Percentiles rank a stretch among this genome's conserved stretches.
Evolutionary conservation across 2,797 vertebrate species (phyloP).

Genomic region (Eremophila alpestris): DNA sequence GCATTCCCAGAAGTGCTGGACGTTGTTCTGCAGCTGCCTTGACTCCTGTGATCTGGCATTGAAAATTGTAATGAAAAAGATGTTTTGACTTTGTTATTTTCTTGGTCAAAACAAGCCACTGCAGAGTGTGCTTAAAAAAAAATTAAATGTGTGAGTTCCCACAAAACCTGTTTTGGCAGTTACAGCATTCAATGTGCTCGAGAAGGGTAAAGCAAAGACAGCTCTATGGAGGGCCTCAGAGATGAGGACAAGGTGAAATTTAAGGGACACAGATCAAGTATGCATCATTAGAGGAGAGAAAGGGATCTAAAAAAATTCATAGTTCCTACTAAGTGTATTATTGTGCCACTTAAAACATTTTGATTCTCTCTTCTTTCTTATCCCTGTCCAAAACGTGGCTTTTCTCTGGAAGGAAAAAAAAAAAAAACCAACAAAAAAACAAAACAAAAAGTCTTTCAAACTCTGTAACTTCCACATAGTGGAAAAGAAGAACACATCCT

Average conservation of each 20-base stretch:
- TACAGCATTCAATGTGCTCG: neutral
- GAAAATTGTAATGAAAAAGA: neutral
- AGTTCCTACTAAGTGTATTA: neutral
- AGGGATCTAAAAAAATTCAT: neutral
- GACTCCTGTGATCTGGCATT: neutral
- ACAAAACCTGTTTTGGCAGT: neutral
- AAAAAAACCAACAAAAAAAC: no score
- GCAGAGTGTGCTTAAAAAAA: neutral
- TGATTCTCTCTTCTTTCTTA: neutral
- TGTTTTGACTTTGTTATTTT: neutral
- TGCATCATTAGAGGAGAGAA: neutral
- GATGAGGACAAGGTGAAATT: neutral
- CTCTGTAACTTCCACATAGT: neutral
- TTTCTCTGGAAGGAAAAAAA: neutral
- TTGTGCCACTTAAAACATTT: neutral
- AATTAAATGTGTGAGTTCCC: neutral
- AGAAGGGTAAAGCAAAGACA: neutral
- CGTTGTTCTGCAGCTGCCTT: neutral
- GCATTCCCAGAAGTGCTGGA: neutral
- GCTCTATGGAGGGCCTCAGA: neutral
- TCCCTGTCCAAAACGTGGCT: neutral
- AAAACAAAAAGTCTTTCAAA: neutral
- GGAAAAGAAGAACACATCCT: neutral
- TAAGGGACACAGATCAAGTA: neutral
- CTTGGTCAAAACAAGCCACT: neutral